phyloP scores from a whole-genome alignment of 2,888 invertebrate species.

The Oxytorus armatus region DNA sequence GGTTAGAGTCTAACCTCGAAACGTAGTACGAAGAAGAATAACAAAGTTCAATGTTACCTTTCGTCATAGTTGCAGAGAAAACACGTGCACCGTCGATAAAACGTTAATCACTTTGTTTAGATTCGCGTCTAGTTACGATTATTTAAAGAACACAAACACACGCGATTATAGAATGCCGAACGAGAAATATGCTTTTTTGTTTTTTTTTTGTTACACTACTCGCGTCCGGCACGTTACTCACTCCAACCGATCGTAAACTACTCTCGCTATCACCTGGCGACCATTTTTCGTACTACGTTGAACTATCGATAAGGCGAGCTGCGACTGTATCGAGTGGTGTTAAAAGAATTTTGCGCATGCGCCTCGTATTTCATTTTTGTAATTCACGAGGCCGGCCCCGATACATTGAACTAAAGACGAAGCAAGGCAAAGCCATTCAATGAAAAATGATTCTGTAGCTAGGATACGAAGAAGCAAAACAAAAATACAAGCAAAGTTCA shows the following conservation, averaged over 20 bases:
- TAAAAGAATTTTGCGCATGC: constrained; percentile 6
- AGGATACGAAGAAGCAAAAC: constrained; percentile 62
- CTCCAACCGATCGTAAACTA: background rate
- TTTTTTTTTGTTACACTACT: too few relatives aligned
- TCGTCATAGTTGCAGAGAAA: constrained; percentile 51
- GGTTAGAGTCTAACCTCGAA: constrained; percentile 38
- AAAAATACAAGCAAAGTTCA: constrained; percentile 31
- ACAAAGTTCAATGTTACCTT: constrained; percentile 47
- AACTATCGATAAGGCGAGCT: constrained; percentile 4
- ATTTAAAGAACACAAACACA: background rate
- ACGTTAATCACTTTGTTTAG: background rate
- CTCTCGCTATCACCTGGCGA: constrained; percentile 4
- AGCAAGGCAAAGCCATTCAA: background rate
- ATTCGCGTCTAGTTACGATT: background rate
- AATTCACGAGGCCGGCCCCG: background rate
- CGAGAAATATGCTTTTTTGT: constrained; percentile 2
- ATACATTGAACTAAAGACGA: background rate
- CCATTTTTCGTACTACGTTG: background rate
- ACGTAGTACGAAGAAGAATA: background rate
- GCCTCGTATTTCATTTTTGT: background rate
- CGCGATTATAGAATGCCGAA: background rate
- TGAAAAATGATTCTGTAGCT: constrained; percentile 50
- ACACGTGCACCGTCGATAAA: background rate
- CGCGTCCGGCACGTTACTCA: too few relatives aligned
- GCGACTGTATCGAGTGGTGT: too few relatives aligned